Evolutionary conservation across 2,888 invertebrate genomes (phyloP).

Genomic region (Leuctra nigra): DNA sequence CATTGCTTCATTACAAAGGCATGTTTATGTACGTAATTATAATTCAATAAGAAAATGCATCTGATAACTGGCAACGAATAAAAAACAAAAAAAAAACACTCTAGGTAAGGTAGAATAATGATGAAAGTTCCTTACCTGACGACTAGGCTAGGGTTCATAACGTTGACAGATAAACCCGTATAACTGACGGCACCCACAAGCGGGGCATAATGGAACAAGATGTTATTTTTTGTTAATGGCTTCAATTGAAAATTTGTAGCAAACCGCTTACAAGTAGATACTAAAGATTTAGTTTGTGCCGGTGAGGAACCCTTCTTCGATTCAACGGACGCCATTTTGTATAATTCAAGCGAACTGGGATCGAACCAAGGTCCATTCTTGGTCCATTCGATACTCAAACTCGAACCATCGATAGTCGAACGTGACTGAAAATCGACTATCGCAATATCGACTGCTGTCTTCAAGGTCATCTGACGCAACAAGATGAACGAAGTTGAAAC

Average conservation of each 20-base stretch:
- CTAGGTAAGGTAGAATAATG: no score
- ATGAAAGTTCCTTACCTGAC: constrained; percentile 61
- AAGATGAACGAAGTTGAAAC: background rate
- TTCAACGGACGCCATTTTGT: background rate
- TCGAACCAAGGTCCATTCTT: no score
- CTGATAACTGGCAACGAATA: no score
- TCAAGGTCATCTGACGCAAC: background rate
- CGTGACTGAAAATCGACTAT: no score
- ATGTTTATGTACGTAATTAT: no score
- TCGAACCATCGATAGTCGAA: no score
- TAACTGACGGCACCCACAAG: constrained; percentile 69
- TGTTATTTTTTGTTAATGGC: constrained; percentile 63
- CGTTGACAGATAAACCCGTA: constrained; percentile 70
- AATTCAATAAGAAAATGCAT: no score
- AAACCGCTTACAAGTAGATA: background rate
- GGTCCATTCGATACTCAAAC: no score
- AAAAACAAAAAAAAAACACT: no score
- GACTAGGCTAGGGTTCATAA: constrained; percentile 75
- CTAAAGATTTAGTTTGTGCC: background rate
- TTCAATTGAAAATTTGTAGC: constrained; percentile 43
- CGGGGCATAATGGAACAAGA: constrained; percentile 69
- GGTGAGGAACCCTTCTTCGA: background rate
- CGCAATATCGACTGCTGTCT: no score
- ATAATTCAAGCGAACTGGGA: no score
- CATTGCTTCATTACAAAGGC: no score